phyloP scores from a whole-genome alignment of 2,888 invertebrate genomes.

The Colletes collaris region DNA sequence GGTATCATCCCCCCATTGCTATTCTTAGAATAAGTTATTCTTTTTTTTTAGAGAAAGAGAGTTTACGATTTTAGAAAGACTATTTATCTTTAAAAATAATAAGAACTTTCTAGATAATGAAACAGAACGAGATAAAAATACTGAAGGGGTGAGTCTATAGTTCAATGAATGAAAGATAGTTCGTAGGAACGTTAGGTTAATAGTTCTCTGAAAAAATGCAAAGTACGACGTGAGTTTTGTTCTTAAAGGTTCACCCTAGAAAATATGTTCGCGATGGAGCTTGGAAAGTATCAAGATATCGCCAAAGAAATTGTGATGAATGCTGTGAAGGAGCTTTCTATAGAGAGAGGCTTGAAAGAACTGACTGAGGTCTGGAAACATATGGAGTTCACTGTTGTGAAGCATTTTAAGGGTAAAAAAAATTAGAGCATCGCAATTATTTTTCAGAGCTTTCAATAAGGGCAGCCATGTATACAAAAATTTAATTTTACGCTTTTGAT shows the following conservation, averaged over 20 bases:
- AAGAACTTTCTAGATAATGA: slow-evolving; percentile 28
- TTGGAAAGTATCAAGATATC: slow-evolving; percentile 93
- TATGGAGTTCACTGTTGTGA: slow-evolving; percentile 87
- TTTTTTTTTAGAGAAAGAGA: not conserved
- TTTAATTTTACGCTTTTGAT: no score
- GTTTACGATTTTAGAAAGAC: not conserved
- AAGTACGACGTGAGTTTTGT: not conserved
- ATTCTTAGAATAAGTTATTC: no score
- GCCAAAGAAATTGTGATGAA: slow-evolving; percentile 94
- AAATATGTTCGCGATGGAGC: slow-evolving; percentile 96
- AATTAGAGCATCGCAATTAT: no score
- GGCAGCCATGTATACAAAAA: no score
- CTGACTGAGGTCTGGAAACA: slow-evolving; percentile 90
- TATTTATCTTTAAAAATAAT: not conserved
- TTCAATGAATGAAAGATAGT: no score
- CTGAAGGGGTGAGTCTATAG: slow-evolving; percentile 41
- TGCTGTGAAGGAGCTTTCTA: slow-evolving; percentile 95
- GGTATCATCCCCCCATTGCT: no score
- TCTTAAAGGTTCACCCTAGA: slow-evolving; percentile 91
- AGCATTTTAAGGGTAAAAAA: slow-evolving; percentile 86
- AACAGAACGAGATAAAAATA: slow-evolving; percentile 19
- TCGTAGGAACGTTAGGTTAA: not conserved
- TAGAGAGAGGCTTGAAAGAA: slow-evolving; percentile 94
- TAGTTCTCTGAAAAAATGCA: not conserved
- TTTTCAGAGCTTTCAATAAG: no score